Evolutionary conservation across 1,140 invertebrate genomes (phyloP).

Genomic region (Eufriesea mexicana): DNA sequence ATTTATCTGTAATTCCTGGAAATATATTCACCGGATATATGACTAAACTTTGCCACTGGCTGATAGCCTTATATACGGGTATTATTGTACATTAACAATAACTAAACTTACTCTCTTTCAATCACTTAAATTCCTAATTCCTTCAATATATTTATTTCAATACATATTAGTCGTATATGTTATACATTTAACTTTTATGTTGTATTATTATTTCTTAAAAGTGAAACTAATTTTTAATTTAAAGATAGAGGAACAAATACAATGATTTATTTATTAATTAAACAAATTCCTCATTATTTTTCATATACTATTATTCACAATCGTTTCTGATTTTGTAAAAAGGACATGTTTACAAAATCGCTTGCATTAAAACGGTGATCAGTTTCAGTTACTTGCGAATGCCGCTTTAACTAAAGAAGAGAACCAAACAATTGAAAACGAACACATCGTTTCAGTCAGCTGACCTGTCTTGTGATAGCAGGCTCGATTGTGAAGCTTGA

Average conservation of each 20-base stretch:
- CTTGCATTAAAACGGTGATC: not conserved
- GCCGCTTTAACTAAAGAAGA: not conserved
- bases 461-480: slow-evolving; percentile 81
- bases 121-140: not conserved
- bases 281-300: not conserved
- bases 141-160: too few relatives aligned
- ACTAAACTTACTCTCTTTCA: not conserved
- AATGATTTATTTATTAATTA: not conserved
- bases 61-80: too few relatives aligned
- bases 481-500: slow-evolving; percentile 48
- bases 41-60: too few relatives aligned
- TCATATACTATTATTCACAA: not conserved
- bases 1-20: too few relatives aligned
- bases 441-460: slow-evolving; percentile 75
- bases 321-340: not conserved
- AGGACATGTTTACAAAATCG: not conserved
- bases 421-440: slow-evolving; percentile 58
- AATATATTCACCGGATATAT: too few relatives aligned
- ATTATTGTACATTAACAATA: too few relatives aligned
- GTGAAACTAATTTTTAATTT: not conserved
- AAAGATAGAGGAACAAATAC: not conserved
- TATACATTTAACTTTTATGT: not conserved
- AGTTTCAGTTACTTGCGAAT: slow-evolving; percentile 22
- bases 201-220: not conserved
- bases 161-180: not conserved